Conservation (phyloP, 2,888 invertebrate genomes). For the Didymodactylos carnosus region DNA sequence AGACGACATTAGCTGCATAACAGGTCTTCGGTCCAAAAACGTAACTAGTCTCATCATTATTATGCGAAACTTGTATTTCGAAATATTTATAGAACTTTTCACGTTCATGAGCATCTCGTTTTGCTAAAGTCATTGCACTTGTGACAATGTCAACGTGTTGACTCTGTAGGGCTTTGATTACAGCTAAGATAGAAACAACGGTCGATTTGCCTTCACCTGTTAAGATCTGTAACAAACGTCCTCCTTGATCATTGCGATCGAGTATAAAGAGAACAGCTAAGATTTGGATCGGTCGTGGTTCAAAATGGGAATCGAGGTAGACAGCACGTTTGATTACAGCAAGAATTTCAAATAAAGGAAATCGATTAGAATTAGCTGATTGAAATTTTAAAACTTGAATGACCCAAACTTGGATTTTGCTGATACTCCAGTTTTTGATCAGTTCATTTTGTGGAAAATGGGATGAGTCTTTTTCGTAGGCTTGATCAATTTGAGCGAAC, state of each 20-base stretch:
- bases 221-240: slow-evolving; percentile 24
- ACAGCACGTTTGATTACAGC: background rate
- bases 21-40: slow-evolving; percentile 4
- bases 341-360: background rate
- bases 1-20: slow-evolving; percentile 12
- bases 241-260: background rate
- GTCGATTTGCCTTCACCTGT: slow-evolving; percentile 26
- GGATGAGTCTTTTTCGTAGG: no score
- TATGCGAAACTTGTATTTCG: background rate
- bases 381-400: no score
- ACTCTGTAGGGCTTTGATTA: slow-evolving; percentile 20
- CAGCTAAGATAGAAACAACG: slow-evolving; percentile 22
- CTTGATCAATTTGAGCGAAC: no score
- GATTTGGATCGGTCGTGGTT: background rate
- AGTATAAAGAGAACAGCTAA: background rate
- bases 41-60: slow-evolving; percentile 1
- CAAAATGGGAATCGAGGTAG: background rate
- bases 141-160: slow-evolving; percentile 12
- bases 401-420: no score
- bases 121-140: slow-evolving; percentile 14
- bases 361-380: no score
- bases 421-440: no score
- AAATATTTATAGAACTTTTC: background rate
- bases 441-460: no score
- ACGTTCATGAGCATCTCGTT: slow-evolving; percentile 2